Evolutionary conservation across 2,797 vertebrate genomes (phyloP).

Genomic region (Rhinichthys osculus): DNA sequence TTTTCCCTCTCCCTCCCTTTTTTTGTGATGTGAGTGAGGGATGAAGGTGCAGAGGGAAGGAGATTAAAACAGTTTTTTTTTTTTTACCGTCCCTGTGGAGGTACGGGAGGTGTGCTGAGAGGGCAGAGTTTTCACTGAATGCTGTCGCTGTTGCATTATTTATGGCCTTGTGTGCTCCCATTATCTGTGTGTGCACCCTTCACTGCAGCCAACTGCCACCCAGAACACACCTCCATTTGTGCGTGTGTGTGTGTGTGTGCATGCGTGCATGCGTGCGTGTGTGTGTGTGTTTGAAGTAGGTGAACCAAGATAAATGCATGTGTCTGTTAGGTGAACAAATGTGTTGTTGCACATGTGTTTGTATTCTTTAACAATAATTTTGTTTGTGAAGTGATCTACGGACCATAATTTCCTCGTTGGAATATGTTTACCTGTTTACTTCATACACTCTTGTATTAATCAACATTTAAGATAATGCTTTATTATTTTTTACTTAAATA

Average conservation of each 20-base stretch:
- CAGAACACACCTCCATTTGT: conserved; percentile 9
- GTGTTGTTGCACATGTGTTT: conserved; percentile 35
- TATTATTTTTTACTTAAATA: background rate
- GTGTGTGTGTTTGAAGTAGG: conserved; percentile 36
- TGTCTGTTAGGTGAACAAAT: conserved; percentile 19
- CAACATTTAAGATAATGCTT: background rate
- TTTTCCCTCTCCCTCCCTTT: conserved; percentile 52
- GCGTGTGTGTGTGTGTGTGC: conserved; percentile 37
- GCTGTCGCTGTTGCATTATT: conserved; percentile 64
- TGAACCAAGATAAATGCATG: conserved; percentile 17
- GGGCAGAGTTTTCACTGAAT: conserved; percentile 68
- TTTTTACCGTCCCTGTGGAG: conserved; percentile 65
- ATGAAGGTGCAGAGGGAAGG: conserved; percentile 33
- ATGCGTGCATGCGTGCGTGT: conserved; percentile 14
- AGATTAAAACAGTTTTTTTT: conserved; percentile 70
- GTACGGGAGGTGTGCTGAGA: conserved; percentile 75
- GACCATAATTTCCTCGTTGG: background rate
- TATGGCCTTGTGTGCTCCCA: conserved; percentile 55
- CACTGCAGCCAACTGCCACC: conserved; percentile 26
- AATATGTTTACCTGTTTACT: background rate
- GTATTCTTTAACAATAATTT: background rate
- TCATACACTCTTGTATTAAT: background rate
- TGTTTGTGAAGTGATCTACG: background rate
- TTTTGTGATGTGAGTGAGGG: conserved; percentile 48
- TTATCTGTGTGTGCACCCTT: conserved; percentile 54